A percentile compares a stretch with the other conserved stretches of the same genome.
phyloP scores from a whole-genome alignment of 2,113 vertebrate species.

The Mugil cephalus region DNA sequence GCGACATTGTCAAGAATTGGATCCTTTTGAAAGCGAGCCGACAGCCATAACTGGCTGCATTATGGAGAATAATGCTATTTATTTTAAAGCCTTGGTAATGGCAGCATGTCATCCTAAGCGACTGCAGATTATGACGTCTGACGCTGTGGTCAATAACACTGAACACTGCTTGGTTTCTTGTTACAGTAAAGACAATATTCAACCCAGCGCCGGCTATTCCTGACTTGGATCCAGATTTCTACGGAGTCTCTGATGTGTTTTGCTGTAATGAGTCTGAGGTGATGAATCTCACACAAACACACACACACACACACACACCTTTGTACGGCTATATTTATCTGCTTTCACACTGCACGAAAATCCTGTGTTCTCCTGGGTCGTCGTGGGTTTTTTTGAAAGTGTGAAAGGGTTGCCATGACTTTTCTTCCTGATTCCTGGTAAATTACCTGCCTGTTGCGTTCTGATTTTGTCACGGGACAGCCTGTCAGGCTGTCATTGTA shows the following conservation, averaged over 20 bases:
- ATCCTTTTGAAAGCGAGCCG: conserved; percentile 21
- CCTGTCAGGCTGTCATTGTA: too few relatives aligned
- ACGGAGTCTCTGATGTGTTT: conserved; percentile 90
- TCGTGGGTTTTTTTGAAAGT: too few relatives aligned
- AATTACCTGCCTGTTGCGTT: too few relatives aligned
- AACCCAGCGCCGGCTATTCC: conserved; percentile 94
- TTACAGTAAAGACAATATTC: conserved; percentile 95
- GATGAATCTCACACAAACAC: conserved; percentile 57
- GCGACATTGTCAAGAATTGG: conserved; percentile 23
- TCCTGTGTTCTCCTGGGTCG: too few relatives aligned
- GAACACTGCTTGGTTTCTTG: conserved; percentile 36
- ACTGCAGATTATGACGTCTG: conserved; percentile 22
- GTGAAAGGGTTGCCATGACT: too few relatives aligned
- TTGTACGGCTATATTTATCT: too few relatives aligned
- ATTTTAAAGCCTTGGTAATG: conserved; percentile 17
- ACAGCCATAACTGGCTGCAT: conserved; percentile 26
- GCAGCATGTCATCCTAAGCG: conserved; percentile 12
- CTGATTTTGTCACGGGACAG: too few relatives aligned
- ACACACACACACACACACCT: too few relatives aligned
- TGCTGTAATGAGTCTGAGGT: conserved; percentile 99
- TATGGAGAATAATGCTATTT: conserved; percentile 13
- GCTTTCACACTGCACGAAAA: too few relatives aligned
- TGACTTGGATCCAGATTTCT: conserved; percentile 91
- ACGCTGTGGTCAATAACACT: conserved; percentile 18
- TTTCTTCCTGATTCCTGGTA: too few relatives aligned